phyloP scores from a whole-genome alignment of 2,113 vertebrate species.

The Pterophyllum scalare region DNA sequence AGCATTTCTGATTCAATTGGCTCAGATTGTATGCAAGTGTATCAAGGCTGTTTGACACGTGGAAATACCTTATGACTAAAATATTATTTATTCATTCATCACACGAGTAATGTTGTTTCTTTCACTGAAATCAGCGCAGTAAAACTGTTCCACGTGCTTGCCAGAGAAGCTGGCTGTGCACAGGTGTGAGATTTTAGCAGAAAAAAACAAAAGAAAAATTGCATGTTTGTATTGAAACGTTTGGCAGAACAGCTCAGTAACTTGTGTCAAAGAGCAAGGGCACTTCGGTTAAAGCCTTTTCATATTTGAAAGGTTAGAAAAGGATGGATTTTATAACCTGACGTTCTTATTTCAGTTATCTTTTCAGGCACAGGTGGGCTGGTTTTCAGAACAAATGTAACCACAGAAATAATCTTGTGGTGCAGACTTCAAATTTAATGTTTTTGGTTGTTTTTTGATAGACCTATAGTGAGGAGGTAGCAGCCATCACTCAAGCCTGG shows the following conservation, averaged over 20 bases:
- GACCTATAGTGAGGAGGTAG: constrained; percentile 64
- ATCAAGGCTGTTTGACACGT: not conserved
- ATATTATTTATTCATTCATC: not conserved
- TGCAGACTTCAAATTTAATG: not conserved
- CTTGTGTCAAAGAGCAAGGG: not conserved
- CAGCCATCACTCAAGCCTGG: constrained; percentile 67
- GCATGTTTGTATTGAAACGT: not conserved
- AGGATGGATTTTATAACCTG: not conserved
- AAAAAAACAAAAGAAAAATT: not conserved
- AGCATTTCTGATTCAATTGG: fast-evolving
- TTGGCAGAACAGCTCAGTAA: not conserved
- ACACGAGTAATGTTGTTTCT: not conserved
- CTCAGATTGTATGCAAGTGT: not conserved
- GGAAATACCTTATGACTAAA: not conserved
- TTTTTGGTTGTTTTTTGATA: constrained; percentile 8
- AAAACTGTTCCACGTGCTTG: not conserved
- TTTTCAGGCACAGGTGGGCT: not conserved
- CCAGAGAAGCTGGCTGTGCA: not conserved
- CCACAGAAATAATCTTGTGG: not conserved
- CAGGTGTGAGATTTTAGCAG: not conserved
- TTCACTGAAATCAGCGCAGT: not conserved
- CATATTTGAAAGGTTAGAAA: not conserved
- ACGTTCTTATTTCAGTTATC: not conserved
- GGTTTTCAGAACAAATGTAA: not conserved
- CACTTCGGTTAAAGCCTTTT: not conserved